Evolutionary conservation across 2,888 invertebrate species (phyloP).

Genomic region (Eilema sororculum): DNA sequence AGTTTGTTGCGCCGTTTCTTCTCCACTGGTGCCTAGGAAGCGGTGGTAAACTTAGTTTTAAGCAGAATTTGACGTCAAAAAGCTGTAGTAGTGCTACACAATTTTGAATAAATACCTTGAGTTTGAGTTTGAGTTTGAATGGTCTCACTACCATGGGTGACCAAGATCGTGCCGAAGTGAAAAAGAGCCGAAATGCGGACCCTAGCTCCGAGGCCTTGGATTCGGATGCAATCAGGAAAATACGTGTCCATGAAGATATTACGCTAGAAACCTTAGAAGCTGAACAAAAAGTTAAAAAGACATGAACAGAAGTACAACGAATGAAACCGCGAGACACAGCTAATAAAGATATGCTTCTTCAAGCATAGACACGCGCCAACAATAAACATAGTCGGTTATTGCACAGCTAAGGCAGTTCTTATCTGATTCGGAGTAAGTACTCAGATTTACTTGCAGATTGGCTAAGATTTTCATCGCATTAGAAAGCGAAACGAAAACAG

Average conservation of each 20-base stretch:
- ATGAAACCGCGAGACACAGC: not conserved
- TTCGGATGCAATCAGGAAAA: too few species aligned
- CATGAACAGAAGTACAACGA: not conserved
- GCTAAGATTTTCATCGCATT: conserved; percentile 2
- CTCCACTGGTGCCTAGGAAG: too few species aligned
- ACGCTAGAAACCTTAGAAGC: not conserved
- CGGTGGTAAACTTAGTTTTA: too few species aligned
- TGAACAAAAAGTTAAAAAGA: not conserved
- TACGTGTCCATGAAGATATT: not conserved
- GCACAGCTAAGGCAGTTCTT: conserved; percentile 3
- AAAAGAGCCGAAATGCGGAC: too few species aligned
- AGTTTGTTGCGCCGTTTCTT: too few species aligned
- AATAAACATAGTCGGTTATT: not conserved
- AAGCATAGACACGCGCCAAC: not conserved
- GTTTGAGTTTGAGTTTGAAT: too few species aligned
- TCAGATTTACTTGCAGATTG: not conserved
- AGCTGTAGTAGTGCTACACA: too few species aligned
- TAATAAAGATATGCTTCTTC: not conserved
- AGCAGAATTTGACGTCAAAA: too few species aligned
- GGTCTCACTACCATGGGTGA: too few species aligned
- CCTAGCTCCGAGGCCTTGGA: too few species aligned
- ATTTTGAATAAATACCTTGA: too few species aligned
- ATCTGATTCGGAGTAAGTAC: not conserved
- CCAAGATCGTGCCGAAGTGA: too few species aligned
- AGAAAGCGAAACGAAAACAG: conserved; percentile 3